These are phyloP conservation scores for Drosophila ochracea DNA, from an alignment of 2,888 invertebrate genomes.

Conservation along the genomic window DNA sequence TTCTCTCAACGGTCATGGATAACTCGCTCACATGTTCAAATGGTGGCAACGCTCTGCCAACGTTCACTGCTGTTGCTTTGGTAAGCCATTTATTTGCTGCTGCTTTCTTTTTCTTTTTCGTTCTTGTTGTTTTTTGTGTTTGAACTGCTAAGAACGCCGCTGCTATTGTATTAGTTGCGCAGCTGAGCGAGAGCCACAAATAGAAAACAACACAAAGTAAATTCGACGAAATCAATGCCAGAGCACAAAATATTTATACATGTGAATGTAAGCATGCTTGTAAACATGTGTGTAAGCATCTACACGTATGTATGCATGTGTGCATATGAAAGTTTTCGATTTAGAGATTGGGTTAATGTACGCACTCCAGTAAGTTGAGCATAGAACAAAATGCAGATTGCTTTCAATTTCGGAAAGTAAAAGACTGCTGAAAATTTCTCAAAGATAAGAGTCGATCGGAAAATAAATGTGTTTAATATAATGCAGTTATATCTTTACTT, in stretches of 20 bases:
- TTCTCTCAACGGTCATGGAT: conserved; percentile 25
- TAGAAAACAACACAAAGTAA: conserved; percentile 64
- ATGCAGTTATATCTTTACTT: not conserved
- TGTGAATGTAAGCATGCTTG: not conserved
- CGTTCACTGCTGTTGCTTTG: conserved; percentile 18
- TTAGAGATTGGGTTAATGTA: conserved; percentile 36
- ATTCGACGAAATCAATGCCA: conserved; percentile 43
- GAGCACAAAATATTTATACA: conserved; percentile 29
- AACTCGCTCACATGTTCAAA: conserved; percentile 41
- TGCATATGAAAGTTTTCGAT: conserved; percentile 23
- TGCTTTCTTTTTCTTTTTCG: conserved; percentile 59
- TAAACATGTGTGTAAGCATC: not conserved
- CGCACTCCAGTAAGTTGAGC: conserved; percentile 19
- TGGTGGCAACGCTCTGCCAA: conserved; percentile 35
- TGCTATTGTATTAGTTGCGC: conserved; percentile 25
- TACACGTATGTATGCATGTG: not conserved
- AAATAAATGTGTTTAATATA: not conserved
- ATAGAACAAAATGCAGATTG: conserved; percentile 14
- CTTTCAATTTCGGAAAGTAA: conserved; percentile 4
- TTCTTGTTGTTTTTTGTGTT: conserved; percentile 19
- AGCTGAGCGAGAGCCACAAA: conserved; percentile 57
- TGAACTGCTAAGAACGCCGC: conserved; percentile 2
- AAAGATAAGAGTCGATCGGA: not conserved
- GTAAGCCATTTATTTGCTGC: conserved; percentile 46
- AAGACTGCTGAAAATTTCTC: not conserved